Evolutionary conservation across 2,797 vertebrate species (phyloP), one percentile per base, ranked within the genome.

Genomic region (Toxotes lorentzi): DNA sequence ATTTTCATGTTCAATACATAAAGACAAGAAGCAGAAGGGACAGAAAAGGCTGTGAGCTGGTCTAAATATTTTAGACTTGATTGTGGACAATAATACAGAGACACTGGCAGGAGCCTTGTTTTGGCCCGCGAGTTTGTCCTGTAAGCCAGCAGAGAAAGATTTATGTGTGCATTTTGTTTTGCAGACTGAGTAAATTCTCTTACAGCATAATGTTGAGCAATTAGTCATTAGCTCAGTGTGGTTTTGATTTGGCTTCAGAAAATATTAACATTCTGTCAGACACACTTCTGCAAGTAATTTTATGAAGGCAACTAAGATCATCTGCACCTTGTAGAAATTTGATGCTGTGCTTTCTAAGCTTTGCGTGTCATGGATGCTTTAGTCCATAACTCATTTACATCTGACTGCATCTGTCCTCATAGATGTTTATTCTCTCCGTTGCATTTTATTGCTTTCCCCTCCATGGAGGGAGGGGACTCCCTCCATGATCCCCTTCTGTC

Each of bases 331-430:
- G 71, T 56, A 59, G 63, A 75, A 70, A 82, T 82, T 5, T 73
- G 73, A 73, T 54, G 61, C 54, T 40, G 35, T 66, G 70, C 75
- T 70, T 64, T 78, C 65, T n/a, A 23, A 83, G 64, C 84, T 78
- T 74, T 23, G 65, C 67, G 17, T 62, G 78, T 76, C 83, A 72
- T 66, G 53, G 77, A 62, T 59, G 83, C 79, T 81, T 78, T 69
- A 61, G 64, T 82, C 76, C 79, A 81, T 84, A 86, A 85, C 78
- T 84, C 80, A 86, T 86, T 87, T 81, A 82, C 79, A 71, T 84
- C 80, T 64, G 50, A 70, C 63, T 76, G 79, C 54, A 19, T 85
- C 68, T 76, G 73, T 88, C 70, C 78, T 85, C 76, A 40, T 51
- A 59, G 70, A 85, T 59, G 56, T 84, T 74, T 45, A 32, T 69